Evolutionary conservation across 2,888 invertebrate species (phyloP), one percentile per base, ranked within the genome.

Genomic region (Acanthosepion pharaonis): DNA sequence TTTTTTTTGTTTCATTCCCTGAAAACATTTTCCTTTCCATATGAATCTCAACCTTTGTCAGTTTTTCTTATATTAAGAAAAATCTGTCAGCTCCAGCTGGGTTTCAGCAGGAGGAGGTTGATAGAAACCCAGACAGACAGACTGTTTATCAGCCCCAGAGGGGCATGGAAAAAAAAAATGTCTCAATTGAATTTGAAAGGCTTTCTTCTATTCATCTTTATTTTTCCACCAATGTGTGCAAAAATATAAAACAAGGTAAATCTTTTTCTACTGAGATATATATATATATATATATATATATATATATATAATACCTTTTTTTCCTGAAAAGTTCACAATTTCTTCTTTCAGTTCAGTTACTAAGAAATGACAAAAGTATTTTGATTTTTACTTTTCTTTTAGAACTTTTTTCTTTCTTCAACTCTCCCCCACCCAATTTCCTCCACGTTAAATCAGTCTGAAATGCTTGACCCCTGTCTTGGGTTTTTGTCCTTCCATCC

Each of bases 1-100:
- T 78, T n/a, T n/a, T 42, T 42, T 42, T 42, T 42, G 42, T 42
- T 42, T 42, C 42, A 42, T 42, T 42, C 42, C 42, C 78, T 18
- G n/a, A 78, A 78, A 78, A 33, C n/a, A n/a, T 78, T 78, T 78
- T 78, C n/a, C 78, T 78, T 78, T n/a, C 78, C 78, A 78, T 78
- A n/a, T 78, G n/a, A 78, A 78, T 78, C n/a, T 78, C 78, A 78
- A 78, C 78, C 78, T 78, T 78, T n/a, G 78, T 78, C 78, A 78
- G 78, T 78, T 78, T 78, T 78, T 78, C 78, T 78, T 78, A 78
- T 78, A 78, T 78, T 78, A 78, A 78, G 78, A 78, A 78, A 78
- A 78, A 78, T 78, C 15, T 78, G 78, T 78, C 78, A 11, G n/a
- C 78, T 78, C 78, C 78, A n/a, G 78, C n/a, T 78, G 78, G 11